phyloP scores from a whole-genome alignment of 2,888 invertebrate species.

The Amorpha juglandis region DNA sequence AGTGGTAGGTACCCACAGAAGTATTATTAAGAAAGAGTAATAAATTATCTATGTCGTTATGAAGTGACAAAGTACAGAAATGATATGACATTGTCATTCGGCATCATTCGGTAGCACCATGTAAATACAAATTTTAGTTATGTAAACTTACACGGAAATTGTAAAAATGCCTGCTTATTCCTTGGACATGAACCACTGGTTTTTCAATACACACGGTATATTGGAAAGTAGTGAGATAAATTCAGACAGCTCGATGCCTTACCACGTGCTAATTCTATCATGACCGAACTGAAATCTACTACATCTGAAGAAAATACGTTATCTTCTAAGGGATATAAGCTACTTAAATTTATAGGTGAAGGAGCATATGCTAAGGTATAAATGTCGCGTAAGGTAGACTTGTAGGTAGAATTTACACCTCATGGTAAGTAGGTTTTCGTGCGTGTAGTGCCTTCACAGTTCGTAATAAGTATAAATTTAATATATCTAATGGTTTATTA shows the following conservation, averaged over 20 bases:
- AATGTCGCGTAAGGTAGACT: neutral
- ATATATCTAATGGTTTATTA: too few species aligned
- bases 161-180: conserved; percentile 66
- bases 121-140: conserved; percentile 57
- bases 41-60: conserved; percentile 33
- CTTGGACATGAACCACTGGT: conserved; percentile 49
- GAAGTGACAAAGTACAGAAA: conserved; percentile 30
- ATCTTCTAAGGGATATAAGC: conserved; percentile 84
- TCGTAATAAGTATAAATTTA: neutral
- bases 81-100: conserved; percentile 26
- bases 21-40: conserved; percentile 33
- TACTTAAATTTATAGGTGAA: conserved; percentile 88
- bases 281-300: conserved; percentile 75
- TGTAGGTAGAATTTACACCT: too few species aligned
- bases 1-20: neutral
- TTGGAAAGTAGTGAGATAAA: conserved; percentile 44
- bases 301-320: conserved; percentile 78
- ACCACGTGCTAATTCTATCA: conserved; percentile 61
- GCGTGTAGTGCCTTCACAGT: neutral
- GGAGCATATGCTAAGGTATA: conserved; percentile 91
- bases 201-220: conserved; percentile 44
- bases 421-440: too few species aligned
- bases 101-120: conserved; percentile 32
- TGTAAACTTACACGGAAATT: conserved; percentile 48
- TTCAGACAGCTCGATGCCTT: conserved; percentile 50